A percentile compares a stretch with the other conserved stretches of the same genome.
Evolutionary conservation across 2,888 invertebrate genomes (phyloP).

Genomic region (Alsophila aescularia): DNA sequence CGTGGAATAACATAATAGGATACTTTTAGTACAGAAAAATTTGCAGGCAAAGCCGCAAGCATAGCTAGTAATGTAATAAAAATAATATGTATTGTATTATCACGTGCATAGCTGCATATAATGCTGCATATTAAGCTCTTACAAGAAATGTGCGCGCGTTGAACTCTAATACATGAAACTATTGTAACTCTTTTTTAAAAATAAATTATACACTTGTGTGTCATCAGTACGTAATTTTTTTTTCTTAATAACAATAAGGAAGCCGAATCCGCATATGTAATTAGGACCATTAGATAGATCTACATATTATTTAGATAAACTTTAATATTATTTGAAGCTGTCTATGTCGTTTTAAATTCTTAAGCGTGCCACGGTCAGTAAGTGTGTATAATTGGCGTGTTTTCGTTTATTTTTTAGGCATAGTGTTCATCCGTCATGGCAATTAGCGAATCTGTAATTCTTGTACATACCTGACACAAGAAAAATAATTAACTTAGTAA

Average conservation of each 20-base stretch:
- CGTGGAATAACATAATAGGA: too few relatives aligned
- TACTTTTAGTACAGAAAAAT: too few relatives aligned
- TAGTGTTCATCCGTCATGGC: constrained; percentile 1
- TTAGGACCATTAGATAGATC: constrained; percentile 28
- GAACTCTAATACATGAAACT: constrained; percentile 11
- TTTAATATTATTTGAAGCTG: constrained; percentile 14
- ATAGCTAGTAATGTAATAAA: too few relatives aligned
- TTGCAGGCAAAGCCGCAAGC: too few relatives aligned
- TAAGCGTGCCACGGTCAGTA: not conserved
- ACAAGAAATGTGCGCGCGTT: constrained; percentile 2
- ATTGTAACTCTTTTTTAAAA: constrained; percentile 2
- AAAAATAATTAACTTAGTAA: not conserved
- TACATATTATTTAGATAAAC: constrained; percentile 32
- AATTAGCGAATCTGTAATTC: constrained; percentile 7
- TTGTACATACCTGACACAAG: constrained; percentile 2
- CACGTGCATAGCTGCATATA: too few relatives aligned
- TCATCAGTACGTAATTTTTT: constrained; percentile 20
- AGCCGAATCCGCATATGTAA: constrained; percentile 30
- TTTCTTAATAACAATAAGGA: constrained; percentile 35
- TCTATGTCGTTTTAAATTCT: not conserved
- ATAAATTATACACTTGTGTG: constrained; percentile 1
- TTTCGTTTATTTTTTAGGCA: not conserved
- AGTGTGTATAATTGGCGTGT: not conserved
- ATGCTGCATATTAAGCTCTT: too few relatives aligned
- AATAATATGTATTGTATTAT: too few relatives aligned